Conservation (phyloP, 2,888 invertebrate genomes). For the Bombyx huttoni region DNA sequence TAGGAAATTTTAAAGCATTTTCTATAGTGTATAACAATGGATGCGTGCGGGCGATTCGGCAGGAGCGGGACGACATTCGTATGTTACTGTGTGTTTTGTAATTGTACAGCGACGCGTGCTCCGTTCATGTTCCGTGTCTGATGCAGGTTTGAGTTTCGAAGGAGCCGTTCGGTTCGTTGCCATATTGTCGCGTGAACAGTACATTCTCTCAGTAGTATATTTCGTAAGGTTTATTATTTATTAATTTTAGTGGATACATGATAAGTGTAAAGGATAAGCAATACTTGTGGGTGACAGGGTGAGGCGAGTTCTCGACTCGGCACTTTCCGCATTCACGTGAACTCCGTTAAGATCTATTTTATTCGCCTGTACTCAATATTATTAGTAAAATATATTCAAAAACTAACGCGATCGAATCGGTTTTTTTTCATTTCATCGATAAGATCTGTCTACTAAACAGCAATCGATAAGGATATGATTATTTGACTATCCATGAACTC, state of each 20-base stretch:
- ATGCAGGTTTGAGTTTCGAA: conserved; percentile 53
- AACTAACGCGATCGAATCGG: too few relatives aligned
- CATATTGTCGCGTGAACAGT: conserved; percentile 16
- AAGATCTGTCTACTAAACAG: background rate
- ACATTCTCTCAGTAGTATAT: conserved; percentile 1
- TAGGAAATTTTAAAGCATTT: conserved; percentile 12
- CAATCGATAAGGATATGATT: background rate
- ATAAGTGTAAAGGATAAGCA: conserved; percentile 15
- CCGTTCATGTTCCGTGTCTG: conserved; percentile 45
- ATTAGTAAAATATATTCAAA: background rate
- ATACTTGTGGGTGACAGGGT: conserved; percentile 13
- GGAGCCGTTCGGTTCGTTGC: conserved; percentile 26
- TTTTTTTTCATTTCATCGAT: too few relatives aligned
- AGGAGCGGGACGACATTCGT: conserved; percentile 45
- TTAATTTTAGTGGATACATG: conserved; percentile 3
- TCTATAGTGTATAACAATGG: conserved; percentile 20
- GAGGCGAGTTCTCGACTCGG: background rate
- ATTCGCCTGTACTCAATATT: background rate
- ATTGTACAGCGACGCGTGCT: conserved; percentile 52
- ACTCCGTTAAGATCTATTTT: background rate
- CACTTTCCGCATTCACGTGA: background rate
- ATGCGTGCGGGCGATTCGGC: conserved; percentile 12
- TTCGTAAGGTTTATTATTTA: background rate
- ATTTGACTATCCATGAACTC: background rate
- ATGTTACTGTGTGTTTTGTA: conserved; percentile 43